Conservation (phyloP, 2,797 vertebrate genomes). For the Myotis planiceps region DNA sequence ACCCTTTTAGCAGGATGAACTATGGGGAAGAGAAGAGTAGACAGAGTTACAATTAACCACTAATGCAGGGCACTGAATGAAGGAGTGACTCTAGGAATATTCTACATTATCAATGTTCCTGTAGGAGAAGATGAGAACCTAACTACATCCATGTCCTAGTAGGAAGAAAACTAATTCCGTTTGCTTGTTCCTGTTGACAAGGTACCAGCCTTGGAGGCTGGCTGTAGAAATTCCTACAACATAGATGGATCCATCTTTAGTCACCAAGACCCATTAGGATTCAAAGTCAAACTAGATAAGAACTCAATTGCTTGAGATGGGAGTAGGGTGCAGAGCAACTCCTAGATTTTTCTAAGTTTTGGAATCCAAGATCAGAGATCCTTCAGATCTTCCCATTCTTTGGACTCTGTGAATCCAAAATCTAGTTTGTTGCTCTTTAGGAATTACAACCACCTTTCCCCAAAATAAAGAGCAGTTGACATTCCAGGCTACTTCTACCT, state of each 20-base stretch:
- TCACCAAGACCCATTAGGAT: neutral
- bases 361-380: neutral
- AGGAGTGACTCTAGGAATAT: neutral
- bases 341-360: neutral
- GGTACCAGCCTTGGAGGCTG: neutral
- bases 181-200: neutral
- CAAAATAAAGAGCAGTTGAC: conserved; percentile 54
- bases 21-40: neutral
- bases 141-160: neutral
- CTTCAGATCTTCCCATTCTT: neutral
- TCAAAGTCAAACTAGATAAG: neutral
- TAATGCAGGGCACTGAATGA: too few relatives aligned
- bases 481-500: conserved; percentile 41
- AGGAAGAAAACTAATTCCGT: neutral
- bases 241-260: neutral
- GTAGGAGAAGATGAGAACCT: neutral
- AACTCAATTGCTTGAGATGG: neutral
- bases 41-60: neutral
- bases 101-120: neutral
- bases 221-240: neutral
- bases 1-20: neutral
- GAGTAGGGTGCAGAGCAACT: neutral
- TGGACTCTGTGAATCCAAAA: conserved; percentile 19
- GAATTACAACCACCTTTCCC: conserved; percentile 55
- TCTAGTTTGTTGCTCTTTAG: neutral